Evolutionary conservation across 2,113 vertebrate genomes (phyloP).

Genomic region (Takifugu flavidus): DNA sequence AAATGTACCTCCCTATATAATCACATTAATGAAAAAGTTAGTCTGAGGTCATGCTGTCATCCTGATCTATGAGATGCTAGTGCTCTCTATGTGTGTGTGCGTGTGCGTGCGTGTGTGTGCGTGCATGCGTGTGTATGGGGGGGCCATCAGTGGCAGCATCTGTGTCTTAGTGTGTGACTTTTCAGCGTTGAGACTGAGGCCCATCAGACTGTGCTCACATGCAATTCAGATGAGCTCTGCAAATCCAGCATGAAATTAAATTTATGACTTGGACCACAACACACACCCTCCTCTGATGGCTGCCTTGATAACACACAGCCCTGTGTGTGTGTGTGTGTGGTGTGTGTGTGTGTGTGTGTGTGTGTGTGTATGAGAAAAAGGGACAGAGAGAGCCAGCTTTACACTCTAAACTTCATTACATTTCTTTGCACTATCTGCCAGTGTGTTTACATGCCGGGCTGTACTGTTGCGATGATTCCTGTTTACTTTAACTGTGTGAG

Average conservation of each 20-base stretch:
- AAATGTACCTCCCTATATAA: no score
- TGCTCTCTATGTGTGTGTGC: constrained; percentile 1
- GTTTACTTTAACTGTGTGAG: constrained; percentile 36
- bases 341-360: constrained; percentile 10
- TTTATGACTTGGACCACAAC: constrained; percentile 73
- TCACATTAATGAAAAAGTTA: neutral
- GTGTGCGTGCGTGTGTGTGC: constrained; percentile 1
- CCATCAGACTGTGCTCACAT: constrained; percentile 73
- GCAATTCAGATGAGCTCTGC: constrained; percentile 77
- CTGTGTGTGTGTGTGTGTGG: constrained; percentile 17
- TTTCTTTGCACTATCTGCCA: constrained; percentile 27
- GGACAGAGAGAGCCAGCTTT: no score
- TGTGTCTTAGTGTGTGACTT: constrained; percentile 53
- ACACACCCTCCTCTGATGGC: constrained; percentile 54
- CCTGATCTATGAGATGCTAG: constrained; percentile 16
- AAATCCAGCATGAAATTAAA: constrained; percentile 82
- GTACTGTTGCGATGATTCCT: constrained; percentile 34
- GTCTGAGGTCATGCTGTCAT: constrained; percentile 2
- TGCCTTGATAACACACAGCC: constrained; percentile 60
- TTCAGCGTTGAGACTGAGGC: constrained; percentile 48
- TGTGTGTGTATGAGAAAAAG: constrained; percentile 22
- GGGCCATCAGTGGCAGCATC: constrained; percentile 49
- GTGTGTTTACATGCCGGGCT: constrained; percentile 28
- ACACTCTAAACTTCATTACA: constrained; percentile 25
- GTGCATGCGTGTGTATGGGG: constrained; percentile 5